Conservation (phyloP, 2,113 vertebrate species). For the Tamias sibiricus region DNA sequence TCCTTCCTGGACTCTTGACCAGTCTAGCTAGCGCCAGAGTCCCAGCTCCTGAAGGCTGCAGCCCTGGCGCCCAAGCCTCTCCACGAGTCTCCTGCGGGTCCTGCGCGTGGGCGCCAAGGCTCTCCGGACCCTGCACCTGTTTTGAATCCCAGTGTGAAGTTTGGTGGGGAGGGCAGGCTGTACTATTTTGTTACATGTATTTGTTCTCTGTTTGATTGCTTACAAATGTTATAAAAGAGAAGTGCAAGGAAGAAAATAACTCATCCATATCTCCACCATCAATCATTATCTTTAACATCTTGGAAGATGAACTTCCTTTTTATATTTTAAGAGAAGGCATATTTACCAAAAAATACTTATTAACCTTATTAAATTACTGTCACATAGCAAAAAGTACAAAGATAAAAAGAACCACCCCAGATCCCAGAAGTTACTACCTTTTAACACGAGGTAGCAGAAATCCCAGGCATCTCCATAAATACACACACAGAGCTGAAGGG, state of each 20-base stretch:
- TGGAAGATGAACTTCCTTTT: not conserved
- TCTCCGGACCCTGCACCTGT: too few relatives aligned
- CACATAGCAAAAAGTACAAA: not conserved
- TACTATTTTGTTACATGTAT: not conserved
- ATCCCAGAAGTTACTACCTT: too few relatives aligned
- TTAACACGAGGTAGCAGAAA: too few relatives aligned
- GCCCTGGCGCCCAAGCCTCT: too few relatives aligned
- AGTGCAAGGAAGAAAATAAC: not conserved
- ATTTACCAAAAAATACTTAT: not conserved
- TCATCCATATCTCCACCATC: not conserved
- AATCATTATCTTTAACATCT: not conserved
- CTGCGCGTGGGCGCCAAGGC: too few relatives aligned
- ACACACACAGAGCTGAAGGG: too few relatives aligned
- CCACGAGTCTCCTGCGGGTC: rapidly evolving
- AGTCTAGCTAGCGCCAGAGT: rapidly evolving
- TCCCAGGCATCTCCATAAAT: too few relatives aligned
- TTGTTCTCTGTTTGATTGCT: not conserved
- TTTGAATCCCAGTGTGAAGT: not conserved
- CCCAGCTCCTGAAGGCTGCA: not conserved
- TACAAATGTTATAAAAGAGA: not conserved
- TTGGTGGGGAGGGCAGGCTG: not conserved
- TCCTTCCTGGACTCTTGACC: rapidly evolving
- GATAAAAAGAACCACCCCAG: not conserved
- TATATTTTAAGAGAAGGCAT: not conserved
- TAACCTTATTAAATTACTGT: not conserved